Conservation (phyloP, 2,797 vertebrate genomes). For the Muscicapa striata region DNA sequence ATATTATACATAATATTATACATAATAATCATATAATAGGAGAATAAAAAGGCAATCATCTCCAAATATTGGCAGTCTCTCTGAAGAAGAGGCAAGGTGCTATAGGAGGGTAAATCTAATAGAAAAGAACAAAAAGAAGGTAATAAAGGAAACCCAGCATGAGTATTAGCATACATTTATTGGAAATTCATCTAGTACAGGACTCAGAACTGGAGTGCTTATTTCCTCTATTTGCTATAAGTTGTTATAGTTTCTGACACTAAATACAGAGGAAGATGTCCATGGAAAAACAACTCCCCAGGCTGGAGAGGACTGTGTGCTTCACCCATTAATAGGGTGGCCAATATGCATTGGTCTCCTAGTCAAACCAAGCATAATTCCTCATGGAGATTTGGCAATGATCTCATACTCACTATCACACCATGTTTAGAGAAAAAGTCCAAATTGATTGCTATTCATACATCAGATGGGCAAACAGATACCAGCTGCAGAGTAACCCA, state of each 20-base stretch:
- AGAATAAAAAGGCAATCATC: not conserved
- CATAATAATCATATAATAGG: not conserved
- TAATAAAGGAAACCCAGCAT: not conserved
- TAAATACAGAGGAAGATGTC: not conserved
- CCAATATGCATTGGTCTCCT: not conserved
- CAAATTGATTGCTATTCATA: slow-evolving; percentile 52
- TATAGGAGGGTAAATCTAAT: not conserved
- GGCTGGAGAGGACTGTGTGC: not conserved
- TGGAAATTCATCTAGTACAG: not conserved
- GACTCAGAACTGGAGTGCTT: not conserved
- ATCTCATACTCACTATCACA: not conserved
- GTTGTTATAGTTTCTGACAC: not conserved
- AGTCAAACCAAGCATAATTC: not conserved
- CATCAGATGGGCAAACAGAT: slow-evolving; percentile 64
- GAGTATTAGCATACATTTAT: not conserved
- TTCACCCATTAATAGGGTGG: not conserved
- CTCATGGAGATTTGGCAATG: not conserved
- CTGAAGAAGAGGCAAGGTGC: not conserved
- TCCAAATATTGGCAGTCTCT: not conserved
- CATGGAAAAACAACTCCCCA: not conserved
- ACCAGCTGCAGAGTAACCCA: slow-evolving; percentile 60
- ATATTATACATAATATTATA: not conserved
- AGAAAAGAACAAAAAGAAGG: not conserved
- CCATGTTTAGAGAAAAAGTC: slow-evolving; percentile 20
- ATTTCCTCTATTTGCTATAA: not conserved